Evolutionary conservation across 2,113 vertebrate genomes (phyloP).

Genomic region (Prionailurus bengalensis): DNA sequence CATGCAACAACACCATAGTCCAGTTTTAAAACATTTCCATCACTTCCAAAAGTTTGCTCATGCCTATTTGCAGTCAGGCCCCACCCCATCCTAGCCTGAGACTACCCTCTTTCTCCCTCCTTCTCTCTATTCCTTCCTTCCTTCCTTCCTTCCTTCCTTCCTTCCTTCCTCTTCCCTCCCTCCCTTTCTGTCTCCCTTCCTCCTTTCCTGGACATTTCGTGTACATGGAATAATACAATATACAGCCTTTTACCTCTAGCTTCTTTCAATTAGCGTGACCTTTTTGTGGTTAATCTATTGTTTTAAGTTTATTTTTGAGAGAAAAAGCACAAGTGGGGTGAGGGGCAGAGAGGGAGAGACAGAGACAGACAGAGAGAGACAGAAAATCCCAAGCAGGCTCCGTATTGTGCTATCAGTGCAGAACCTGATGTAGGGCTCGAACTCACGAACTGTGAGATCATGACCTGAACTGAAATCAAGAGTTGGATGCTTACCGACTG

Average conservation of each 20-base stretch:
- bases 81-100: neutral
- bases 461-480: too few relatives aligned
- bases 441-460: too few relatives aligned
- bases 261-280: neutral
- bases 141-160: neutral
- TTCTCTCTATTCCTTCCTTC: neutral
- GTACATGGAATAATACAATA: neutral
- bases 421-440: too few relatives aligned
- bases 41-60: neutral
- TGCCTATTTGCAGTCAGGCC: neutral
- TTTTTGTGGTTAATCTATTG: neutral
- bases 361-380: too few relatives aligned
- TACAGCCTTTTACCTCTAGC: neutral
- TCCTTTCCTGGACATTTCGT: neutral
- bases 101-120: neutral
- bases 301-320: too few relatives aligned
- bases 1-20: neutral
- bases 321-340: too few relatives aligned
- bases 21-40: neutral
- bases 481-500: too few relatives aligned
- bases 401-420: too few relatives aligned
- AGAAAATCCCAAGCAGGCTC: too few relatives aligned
- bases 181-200: too few relatives aligned
- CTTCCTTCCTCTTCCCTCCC: neutral
- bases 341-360: too few relatives aligned